Percentiles rank a stretch among this genome's conserved stretches.
Evolutionary conservation across 1,140 invertebrate genomes (phyloP).

Genomic region (Pissodes strobi): DNA sequence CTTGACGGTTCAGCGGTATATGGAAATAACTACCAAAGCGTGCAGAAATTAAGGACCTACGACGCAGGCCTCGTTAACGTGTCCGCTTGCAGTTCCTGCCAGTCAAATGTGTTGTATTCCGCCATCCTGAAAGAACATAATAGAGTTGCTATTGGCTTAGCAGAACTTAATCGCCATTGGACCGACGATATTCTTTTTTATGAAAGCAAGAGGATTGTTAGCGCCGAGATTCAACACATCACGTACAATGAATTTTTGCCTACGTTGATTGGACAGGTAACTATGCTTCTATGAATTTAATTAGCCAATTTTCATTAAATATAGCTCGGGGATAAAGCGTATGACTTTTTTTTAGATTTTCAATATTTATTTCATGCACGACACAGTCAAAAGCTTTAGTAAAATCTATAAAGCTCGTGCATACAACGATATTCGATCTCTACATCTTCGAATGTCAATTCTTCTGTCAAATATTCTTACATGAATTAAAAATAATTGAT

Average conservation of each 20-base stretch:
- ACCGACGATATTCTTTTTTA: conserved; percentile 79
- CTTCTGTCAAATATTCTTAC: too few species aligned
- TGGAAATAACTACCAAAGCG: conserved; percentile 72
- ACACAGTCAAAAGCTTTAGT: too few species aligned
- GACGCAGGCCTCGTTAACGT: conserved; percentile 72
- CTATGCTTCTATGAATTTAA: too few species aligned
- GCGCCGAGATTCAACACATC: conserved; percentile 82
- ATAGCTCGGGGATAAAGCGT: neutral
- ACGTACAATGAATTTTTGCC: conserved; percentile 86
- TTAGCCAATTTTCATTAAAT: neutral
- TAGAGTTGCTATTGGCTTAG: conserved; percentile 74
- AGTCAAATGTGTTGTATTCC: conserved; percentile 63
- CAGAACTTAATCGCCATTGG: conserved; percentile 81
- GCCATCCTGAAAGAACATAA: conserved; percentile 81
- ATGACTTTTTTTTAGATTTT: neutral
- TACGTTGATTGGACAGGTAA: conserved; percentile 72
- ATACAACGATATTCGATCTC: too few species aligned
- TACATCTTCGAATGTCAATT: too few species aligned
- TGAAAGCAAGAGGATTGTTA: conserved; percentile 77
- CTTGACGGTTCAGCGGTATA: conserved; percentile 87
- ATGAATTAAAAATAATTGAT: too few species aligned
- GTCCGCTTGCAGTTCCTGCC: conserved; percentile 64
- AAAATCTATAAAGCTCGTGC: too few species aligned
- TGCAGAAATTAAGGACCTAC: conserved; percentile 73
- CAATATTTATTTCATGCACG: too few species aligned